Percentiles rank a stretch among this genome's conserved stretches.
phyloP scores from a whole-genome alignment of 2,113 vertebrate genomes.

The Ictidomys tridecemlineatus region DNA sequence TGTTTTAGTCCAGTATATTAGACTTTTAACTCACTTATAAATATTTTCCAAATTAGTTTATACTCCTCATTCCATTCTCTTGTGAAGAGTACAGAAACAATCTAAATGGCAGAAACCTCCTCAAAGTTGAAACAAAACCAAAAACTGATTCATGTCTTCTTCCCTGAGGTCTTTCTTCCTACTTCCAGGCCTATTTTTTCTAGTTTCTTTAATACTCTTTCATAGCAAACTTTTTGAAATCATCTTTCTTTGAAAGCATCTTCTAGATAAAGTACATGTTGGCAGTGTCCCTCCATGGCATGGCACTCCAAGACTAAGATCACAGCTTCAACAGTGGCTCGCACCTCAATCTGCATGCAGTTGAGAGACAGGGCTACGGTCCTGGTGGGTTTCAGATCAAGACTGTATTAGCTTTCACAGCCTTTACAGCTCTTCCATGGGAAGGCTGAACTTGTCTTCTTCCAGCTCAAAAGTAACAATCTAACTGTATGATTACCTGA shows the following conservation, averaged over 20 bases:
- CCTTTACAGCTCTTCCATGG: neutral
- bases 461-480: conserved; percentile 52
- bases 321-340: neutral
- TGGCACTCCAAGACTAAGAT: neutral
- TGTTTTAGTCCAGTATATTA: neutral
- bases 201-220: conserved; percentile 34
- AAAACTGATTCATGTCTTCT: neutral
- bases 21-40: neutral
- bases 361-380: neutral
- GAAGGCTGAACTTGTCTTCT: conserved; percentile 15
- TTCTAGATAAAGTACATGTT: neutral
- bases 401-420: neutral
- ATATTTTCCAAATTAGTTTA: conserved; percentile 46
- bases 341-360: neutral
- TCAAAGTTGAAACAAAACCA: neutral
- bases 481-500: conserved; percentile 39
- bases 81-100: neutral
- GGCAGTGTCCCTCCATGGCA: neutral
- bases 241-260: conserved; percentile 3
- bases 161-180: neutral
- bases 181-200: neutral
- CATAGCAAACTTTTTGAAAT: conserved; percentile 20
- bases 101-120: neutral
- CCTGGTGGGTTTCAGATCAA: neutral
- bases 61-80: neutral